These are phyloP conservation scores for Athetis lepigone DNA, from an alignment of 2,888 invertebrate species.

Conservation along the genomic window DNA sequence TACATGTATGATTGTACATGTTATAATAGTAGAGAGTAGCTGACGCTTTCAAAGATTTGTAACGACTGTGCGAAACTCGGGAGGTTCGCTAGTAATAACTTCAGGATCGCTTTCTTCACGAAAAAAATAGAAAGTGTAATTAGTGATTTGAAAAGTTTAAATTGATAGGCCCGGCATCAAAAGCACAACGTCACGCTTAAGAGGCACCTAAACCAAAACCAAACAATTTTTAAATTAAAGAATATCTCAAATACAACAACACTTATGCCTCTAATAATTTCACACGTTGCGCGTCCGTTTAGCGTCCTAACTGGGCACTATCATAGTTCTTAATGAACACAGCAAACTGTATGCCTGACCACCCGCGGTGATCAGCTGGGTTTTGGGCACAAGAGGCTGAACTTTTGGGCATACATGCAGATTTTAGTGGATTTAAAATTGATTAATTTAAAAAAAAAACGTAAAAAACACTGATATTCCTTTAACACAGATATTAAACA, in stretches of 20 bases:
- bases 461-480: too few species aligned
- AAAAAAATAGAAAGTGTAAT: too few species aligned
- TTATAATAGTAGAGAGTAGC: too few species aligned
- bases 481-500: not conserved
- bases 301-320: conserved; percentile 55
- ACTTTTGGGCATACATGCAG: too few species aligned
- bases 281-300: conserved; percentile 58
- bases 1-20: too few species aligned
- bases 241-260: conserved; percentile 4
- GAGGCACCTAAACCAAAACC: not conserved
- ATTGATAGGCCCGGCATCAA: too few species aligned
- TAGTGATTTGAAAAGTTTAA: too few species aligned
- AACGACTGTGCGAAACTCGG: too few species aligned
- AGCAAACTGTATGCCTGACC: conserved; percentile 35
- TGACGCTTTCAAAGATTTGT: too few species aligned
- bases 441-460: too few species aligned
- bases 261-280: conserved; percentile 44
- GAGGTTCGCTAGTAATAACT: too few species aligned
- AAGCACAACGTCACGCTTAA: not conserved
- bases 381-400: conserved; percentile 4
- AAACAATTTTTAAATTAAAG: not conserved
- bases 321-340: conserved; percentile 46
- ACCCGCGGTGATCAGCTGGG: conserved; percentile 44
- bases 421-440: not conserved
- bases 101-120: too few species aligned